Evolutionary conservation across 2,888 invertebrate species (phyloP).

Genomic region (Parochlus steinenii): DNA sequence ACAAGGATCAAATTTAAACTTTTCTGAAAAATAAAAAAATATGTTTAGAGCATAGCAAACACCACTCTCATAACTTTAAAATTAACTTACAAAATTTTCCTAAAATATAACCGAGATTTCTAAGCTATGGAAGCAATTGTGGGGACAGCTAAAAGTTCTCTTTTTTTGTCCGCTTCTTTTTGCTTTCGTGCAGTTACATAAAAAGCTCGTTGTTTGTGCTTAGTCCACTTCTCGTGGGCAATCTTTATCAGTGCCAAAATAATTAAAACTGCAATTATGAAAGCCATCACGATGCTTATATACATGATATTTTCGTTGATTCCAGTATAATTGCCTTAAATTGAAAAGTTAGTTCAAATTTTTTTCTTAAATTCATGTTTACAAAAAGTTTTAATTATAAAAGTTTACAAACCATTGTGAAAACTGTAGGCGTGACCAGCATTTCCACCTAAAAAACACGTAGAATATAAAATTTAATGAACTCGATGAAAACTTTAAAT

Average conservation of each 20-base stretch:
- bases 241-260: constrained; percentile 6
- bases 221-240: constrained; percentile 6
- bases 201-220: constrained; percentile 5
- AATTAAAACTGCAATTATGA: constrained; percentile 7
- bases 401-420: constrained; percentile 2
- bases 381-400: not conserved
- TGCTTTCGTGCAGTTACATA: constrained; percentile 12
- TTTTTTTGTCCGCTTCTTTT: too few species aligned
- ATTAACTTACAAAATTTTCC: too few species aligned
- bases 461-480: not conserved
- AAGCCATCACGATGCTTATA: constrained; percentile 11
- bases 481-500: not conserved
- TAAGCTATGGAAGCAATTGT: too few species aligned
- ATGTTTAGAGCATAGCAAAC: too few species aligned
- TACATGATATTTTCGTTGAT: constrained; percentile 12
- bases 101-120: too few species aligned
- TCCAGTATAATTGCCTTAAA: constrained; percentile 7
- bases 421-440: not conserved
- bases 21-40: too few species aligned
- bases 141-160: too few species aligned
- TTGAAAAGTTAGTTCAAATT: not conserved
- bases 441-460: not conserved
- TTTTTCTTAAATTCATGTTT: not conserved
- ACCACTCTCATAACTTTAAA: too few species aligned
- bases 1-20: too few species aligned